These are phyloP conservation scores for Salmo trutta DNA, from an alignment of 2,797 vertebrate genomes.

Conservation along the genomic window DNA sequence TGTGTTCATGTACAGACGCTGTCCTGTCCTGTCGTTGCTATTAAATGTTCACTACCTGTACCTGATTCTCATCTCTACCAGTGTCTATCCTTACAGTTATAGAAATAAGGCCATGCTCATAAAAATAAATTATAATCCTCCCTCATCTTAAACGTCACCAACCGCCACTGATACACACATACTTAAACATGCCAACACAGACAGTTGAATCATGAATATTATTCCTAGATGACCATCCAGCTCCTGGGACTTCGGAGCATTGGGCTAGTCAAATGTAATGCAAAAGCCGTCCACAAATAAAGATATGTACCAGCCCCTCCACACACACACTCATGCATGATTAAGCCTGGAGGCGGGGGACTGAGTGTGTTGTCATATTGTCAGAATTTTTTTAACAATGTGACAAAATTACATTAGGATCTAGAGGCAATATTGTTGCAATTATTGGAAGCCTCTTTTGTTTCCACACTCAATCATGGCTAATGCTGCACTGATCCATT, in stretches of 20 bases:
- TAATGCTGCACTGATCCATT: conserved; percentile 80
- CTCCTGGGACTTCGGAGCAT: conserved; percentile 55
- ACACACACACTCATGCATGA: conserved; percentile 68
- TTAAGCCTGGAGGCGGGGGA: conserved; percentile 71
- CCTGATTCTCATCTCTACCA: too few relatives aligned
- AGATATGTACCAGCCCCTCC: conserved; percentile 69
- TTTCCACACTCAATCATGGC: conserved; percentile 73
- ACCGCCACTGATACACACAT: conserved; percentile 32
- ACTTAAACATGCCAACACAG: conserved; percentile 39
- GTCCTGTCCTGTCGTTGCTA: too few relatives aligned
- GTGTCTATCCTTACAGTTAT: too few relatives aligned
- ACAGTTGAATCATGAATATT: conserved; percentile 61
- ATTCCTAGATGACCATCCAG: conserved; percentile 58
- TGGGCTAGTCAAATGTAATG: conserved; percentile 72
- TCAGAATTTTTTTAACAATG: conserved; percentile 79
- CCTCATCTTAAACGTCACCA: too few relatives aligned
- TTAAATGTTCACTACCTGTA: too few relatives aligned
- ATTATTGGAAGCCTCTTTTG: conserved; percentile 67
- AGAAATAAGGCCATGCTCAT: too few relatives aligned
- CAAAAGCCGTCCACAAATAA: conserved; percentile 64
- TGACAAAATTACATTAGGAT: conserved; percentile 78
- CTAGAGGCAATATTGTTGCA: conserved; percentile 76
- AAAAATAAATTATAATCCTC: too few relatives aligned
- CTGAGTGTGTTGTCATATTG: conserved; percentile 75
- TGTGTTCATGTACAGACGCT: too few relatives aligned